These are phyloP conservation scores for Cinara cedri DNA, from an alignment of 2,888 invertebrate genomes.

Conservation along the genomic window DNA sequence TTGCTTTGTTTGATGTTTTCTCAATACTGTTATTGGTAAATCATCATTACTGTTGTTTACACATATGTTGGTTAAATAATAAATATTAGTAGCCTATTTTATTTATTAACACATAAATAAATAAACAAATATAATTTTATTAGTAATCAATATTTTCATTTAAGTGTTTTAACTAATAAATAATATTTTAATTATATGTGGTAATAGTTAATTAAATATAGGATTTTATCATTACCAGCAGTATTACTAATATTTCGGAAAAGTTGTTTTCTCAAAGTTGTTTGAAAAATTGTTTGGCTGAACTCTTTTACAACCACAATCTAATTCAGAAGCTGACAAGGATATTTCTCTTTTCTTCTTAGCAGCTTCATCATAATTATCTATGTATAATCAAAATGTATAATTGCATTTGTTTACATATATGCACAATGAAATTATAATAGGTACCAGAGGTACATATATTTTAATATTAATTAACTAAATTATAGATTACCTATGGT, in stretches of 20 bases:
- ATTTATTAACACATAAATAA: not conserved
- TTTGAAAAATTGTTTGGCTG: not conserved
- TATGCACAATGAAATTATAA: no score
- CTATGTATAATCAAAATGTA: not conserved
- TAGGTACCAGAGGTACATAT: no score
- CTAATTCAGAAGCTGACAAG: not conserved
- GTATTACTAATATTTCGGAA: not conserved
- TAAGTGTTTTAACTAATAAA: not conserved
- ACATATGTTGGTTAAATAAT: not conserved
- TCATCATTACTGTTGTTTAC: not conserved
- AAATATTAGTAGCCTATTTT: not conserved
- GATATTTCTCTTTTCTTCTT: slow-evolving; percentile 2
- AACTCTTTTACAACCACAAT: not conserved
- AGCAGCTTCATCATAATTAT: not conserved
- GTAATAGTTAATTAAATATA: not conserved
- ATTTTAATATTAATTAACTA: no score
- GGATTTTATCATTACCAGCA: not conserved
- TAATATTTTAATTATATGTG: not conserved
- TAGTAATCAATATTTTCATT: not conserved
- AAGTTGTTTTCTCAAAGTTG: not conserved
- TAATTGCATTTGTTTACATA: no score
- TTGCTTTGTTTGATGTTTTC: not conserved
- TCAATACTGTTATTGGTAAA: not conserved
- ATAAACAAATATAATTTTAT: not conserved
- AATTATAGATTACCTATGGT: no score